phyloP scores from a whole-genome alignment of 2,797 vertebrate species.

The Luscinia luscinia region DNA sequence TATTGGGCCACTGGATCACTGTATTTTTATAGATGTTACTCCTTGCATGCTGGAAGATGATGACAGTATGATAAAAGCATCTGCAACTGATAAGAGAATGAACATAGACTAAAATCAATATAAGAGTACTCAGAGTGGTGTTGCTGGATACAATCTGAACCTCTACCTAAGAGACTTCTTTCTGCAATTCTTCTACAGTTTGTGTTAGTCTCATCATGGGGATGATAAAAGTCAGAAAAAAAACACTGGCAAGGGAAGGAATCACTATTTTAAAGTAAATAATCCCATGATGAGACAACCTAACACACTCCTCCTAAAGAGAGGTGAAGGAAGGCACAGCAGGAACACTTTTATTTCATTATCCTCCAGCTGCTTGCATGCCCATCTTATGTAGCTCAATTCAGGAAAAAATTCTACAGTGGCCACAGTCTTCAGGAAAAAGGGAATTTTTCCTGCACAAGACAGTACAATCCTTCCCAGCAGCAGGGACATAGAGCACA shows the following conservation, averaged over 20 bases:
- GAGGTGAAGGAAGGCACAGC: not conserved
- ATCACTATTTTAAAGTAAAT: not conserved
- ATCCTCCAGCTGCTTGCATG: not conserved
- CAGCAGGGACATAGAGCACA: not conserved
- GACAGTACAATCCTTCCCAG: not conserved
- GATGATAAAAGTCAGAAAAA: not conserved
- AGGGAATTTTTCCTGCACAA: not conserved
- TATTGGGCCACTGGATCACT: not conserved
- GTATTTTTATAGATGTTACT: not conserved
- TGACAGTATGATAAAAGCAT: not conserved
- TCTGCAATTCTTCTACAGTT: not conserved
- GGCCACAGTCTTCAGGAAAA: not conserved
- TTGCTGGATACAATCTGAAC: not conserved
- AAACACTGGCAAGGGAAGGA: not conserved
- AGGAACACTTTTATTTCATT: not conserved
- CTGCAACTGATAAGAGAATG: not conserved
- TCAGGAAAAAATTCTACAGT: not conserved
- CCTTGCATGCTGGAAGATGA: not conserved
- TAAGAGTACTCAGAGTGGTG: rapidly evolving
- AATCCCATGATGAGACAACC: not conserved
- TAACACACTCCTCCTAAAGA: not conserved
- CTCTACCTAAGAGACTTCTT: not conserved
- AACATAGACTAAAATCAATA: not conserved
- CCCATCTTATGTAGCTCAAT: not conserved
- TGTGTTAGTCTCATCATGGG: not conserved